Base-by-base conservation (phyloP, 2,113 vertebrate genomes). In the Pachypanchax playfairii region DNA sequence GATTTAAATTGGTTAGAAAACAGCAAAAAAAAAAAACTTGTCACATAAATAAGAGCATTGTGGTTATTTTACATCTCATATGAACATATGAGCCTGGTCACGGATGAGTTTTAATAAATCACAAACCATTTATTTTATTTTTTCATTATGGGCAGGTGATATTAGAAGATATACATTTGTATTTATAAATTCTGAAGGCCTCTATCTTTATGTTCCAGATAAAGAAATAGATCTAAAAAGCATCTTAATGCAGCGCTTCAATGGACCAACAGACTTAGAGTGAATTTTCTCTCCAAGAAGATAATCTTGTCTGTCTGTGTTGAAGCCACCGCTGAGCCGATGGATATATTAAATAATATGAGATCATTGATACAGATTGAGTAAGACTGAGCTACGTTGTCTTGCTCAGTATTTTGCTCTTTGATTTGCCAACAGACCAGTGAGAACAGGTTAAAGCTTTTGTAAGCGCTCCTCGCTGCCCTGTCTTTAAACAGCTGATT, bases 301-400 rank as follows among this genome's bases (percentile, higher is more conserved):
- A 61, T 48, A 55, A 65, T 25, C 4, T 7, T n/a, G 4, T 42
- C 44, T 59, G 60, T 53, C 62, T 75, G 25, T 50, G 28, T 14
- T 35, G 17, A 6, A 55, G 50, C 58, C 9, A 2, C 38, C 28
- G 44, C 38, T 70, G 41, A 81, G 33, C 64, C 46, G 26, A 2
- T 13, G 44, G n/a, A 62, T 29, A 66, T 59, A 44, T 35, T 21
- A 28, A 38, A 61, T 77, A 59, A 69, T 36, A 67, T 68, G 18
- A 31, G 24, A n/a, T 18, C 79, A 54, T 83, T 77, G 43, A 25
- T 73, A 42, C 47, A 74, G 80, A 86, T 35, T 70, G 41, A 13
- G n/a, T 62, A 58, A 75, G 54, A 62, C 55, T 0, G 6, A 46
- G 47, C 21, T 61, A 14, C 5, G 20, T 33, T 60, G 31, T 58